Base-by-base conservation (phyloP, 2,113 vertebrate genomes). In the Dryoscopus gambensis region DNA sequence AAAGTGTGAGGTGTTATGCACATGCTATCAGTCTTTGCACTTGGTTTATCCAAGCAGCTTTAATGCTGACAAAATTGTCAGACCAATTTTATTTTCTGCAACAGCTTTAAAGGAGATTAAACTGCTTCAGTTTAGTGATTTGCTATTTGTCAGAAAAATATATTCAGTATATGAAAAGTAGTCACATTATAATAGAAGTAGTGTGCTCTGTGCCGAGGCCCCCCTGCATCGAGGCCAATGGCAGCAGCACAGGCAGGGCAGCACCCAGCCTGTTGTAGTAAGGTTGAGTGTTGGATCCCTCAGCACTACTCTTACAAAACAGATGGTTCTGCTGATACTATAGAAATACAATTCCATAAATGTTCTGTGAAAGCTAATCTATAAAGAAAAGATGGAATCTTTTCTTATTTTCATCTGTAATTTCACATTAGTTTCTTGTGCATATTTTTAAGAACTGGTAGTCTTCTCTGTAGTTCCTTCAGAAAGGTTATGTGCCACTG, bases 21-120 rank as follows among this genome's bases (percentile, higher is more conserved):
- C 20, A n/a, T 47, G 47, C 39, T 67, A n/a, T 39, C 82, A 83
- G 42, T 78, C 55, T 83, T 94, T 94, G 70, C 31, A 42, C 15
- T 63, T 62, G 67, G 33, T 19, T 90, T 87, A 77, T 56, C 73
- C 71, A 83, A 83, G 67, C 82, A 63, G 24, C 59, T 93, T 87
- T 90, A 90, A 65, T 67, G 59, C 78, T 94, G 85, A 85, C 59
- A 59, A 4, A 90, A 37, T 91, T 91, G 64, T 92, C 68, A 78
- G 47, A 25, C 30, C 74, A 25, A 47, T 84, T 84, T 93, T 85
- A 56, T 87, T 71, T 94, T 77, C 64, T 88, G 68, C 64, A 68
- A 13, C 33, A 69, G 28, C n/a, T 88, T 93, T 78, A 70, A 85
- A 74, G 50, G 13, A 67, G 15, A 49, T 57, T 59, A 63, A 94